Evolutionary conservation across 2,888 invertebrate genomes (phyloP), one percentile per base, ranked within the genome.

Genomic region (Eugnorisma glareosa): DNA sequence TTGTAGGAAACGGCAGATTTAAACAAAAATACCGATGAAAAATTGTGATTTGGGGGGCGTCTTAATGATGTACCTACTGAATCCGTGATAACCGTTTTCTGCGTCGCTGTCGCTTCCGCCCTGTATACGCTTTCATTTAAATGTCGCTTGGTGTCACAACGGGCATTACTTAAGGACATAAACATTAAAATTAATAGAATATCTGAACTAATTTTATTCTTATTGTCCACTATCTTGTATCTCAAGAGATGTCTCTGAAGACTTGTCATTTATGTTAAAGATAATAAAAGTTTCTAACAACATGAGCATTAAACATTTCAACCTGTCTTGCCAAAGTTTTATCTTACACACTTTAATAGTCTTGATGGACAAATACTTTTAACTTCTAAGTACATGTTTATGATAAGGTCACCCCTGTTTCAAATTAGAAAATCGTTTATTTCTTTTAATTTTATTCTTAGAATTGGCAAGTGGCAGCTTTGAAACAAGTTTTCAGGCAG

Each of bases 281-380:
- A 71, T 43, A 18, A 31, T 24, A 21, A 43, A 77, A 77, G 43
- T 61, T 51, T 37, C 24, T 10, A 51, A 77, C 43, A 43, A 61
- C 35, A n/a, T n/a, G 35, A 45, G 37, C 21, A 67, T 43, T 51
- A 35, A 43, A 45, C 28, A 61, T 54, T 40, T 76, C 37, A 37
- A 57, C 24, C 24, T 54, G 54, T 64, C 63, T 21, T 28, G 1
- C 24, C 0, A 57, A 51, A 59, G 64, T 66, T 75, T 54, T 61
- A 74, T 48, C 37, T 76, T 21, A 40, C 4, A 31, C n/a, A 37
- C 21, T 40, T 40, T n/a, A 48, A 31, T 67, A 67, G 15, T 48
- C 7, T 7, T 40, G 13, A 48, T 15, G n/a, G n/a, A 63, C 61
- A 71, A 48, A 31, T 48, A 40, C 21, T 31, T 48, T 51, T 54